Conservation (phyloP, 92 coral and sea anemone species). For the Siderastrea radians region DNA sequence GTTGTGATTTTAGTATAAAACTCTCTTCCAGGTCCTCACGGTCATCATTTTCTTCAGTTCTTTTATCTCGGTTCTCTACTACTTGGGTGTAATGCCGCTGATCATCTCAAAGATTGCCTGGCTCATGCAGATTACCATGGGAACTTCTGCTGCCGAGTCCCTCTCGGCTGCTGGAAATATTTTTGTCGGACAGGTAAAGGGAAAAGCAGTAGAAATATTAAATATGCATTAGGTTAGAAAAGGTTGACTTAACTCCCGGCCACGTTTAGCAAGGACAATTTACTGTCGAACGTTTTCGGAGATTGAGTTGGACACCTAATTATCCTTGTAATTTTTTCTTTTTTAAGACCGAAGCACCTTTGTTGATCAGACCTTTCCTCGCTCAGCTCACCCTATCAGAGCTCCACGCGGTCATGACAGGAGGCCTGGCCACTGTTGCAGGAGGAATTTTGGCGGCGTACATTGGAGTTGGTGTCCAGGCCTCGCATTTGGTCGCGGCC, state of each 20-base stretch:
- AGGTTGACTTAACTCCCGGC: not conserved
- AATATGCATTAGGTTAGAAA: no score
- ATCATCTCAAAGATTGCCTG: constrained; percentile 93
- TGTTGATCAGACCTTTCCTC: constrained; percentile 92
- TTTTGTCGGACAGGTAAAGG: constrained; percentile 91
- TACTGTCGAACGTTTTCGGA: not conserved
- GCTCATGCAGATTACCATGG: constrained; percentile 98
- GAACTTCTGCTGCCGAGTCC: constrained; percentile 96
- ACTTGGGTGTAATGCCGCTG: constrained; percentile 87
- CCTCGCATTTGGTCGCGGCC: constrained; percentile 93
- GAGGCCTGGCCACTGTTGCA: constrained; percentile 97
- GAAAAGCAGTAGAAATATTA: no score
- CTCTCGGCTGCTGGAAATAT: constrained; percentile 98
- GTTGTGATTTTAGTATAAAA: not conserved
- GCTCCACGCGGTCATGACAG: constrained; percentile 99
- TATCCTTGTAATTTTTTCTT: not conserved
- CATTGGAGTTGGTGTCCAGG: constrained; percentile 84
- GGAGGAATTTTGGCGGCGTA: constrained; percentile 93
- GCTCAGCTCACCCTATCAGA: constrained; percentile 86
- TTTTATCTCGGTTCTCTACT: constrained; percentile 84
- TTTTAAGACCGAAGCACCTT: constrained; percentile 92
- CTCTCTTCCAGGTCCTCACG: constrained; percentile 73
- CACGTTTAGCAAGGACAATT: no score
- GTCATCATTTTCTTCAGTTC: constrained; percentile 92
- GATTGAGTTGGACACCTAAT: not conserved